Base-by-base conservation (phyloP, 2,113 vertebrate species). In the Tursiops truncatus region DNA sequence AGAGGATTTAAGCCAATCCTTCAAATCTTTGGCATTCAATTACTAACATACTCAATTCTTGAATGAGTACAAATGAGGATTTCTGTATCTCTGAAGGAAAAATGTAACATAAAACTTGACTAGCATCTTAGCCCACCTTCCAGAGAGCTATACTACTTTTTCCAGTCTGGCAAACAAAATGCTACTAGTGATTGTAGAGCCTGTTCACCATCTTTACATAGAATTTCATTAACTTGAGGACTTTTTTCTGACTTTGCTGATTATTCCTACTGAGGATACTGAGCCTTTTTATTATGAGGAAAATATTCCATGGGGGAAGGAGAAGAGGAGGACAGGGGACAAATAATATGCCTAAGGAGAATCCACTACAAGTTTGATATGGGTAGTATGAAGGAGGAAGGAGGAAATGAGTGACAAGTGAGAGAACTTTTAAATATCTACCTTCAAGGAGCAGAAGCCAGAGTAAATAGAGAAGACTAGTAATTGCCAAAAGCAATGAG, bases 31-130 rank as follows among this genome's bases (percentile, higher is more conserved):
- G 70, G 50, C 41, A 41, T 80, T 87, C 50, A 73, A 80, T 47
- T 38, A 77, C 14, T 81, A 94, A 63, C 12, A 68, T 85, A 70
- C 11, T 41, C 36, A 92, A 74, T 94, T 92, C 44, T 91, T 62
- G 10, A 93, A 62, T 86, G 77, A 50, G 36, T 38, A 38, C 5
- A 21, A 95, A 44, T 71, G 38, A 85, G 9, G 38, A 82, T 67
- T 85, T 95, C 36, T 44, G 20, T 44, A 70, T 79, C 41, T 95
- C 31, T 74, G 31, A 85, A 90, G 56, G 81, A 95, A 91, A 95
- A 56, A 4, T 74, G 3, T 56, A 71, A 36, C 65, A 81, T 9
- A 81, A 36, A 93, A 65, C 88, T 28, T 56, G 44, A 68, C 17
- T 36, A 93, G n/a, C 15, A 38, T 81, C 33, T 70, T 28, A 90